Base-by-base conservation (phyloP, 2,797 vertebrate species). In the Xenops minutus region DNA sequence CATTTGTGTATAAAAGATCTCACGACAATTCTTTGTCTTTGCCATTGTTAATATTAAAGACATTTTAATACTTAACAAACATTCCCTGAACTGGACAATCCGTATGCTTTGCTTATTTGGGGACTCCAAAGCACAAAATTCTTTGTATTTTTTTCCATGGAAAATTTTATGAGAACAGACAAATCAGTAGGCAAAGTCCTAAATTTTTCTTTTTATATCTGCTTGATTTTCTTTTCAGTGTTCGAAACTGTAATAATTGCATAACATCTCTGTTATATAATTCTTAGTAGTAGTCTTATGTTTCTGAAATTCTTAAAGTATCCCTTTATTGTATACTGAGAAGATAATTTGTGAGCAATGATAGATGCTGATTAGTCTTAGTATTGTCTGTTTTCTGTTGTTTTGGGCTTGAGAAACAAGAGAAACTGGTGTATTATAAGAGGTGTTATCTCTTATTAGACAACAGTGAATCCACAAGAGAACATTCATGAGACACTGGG, bases 21-120 rank as follows among this genome's bases (percentile, higher is more conserved):
- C 84, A 34, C 72, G 20, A 64, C 21, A 67, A n/a, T 95, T 95
- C 82, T 82, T 83, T 89, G 36, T 24, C 55, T 85, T 82, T 89
- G 32, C 51, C 15, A n/a, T 39, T 84, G n/a, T 82, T 91, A 80
- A n/a, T 56, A 41, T 89, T 89, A 79, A 76, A 85, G 58, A 61
- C 30, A 59, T 24, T 85, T 89, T 92, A 93, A 71, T 59, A 55
- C 15, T 90, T 93, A 78, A 83, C 16, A 91, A 91, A 85, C 29
- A 44, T 84, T 82, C 26, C 55, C 71, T 82, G 88, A 93, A 84
- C 56, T 74, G 81, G 44, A 58, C 81, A 59, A 32, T 80, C 67
- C 30, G 54, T 59, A 43, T 80, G 18, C 13, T 92, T 92, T 84
- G 36, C 56, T 84, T 54, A 72, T 71, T 68, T 89, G 26, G n/a